Evolutionary conservation across 2,797 vertebrate species (phyloP), one percentile per base, ranked within the genome.

Genomic region (Dallia pectoralis): DNA sequence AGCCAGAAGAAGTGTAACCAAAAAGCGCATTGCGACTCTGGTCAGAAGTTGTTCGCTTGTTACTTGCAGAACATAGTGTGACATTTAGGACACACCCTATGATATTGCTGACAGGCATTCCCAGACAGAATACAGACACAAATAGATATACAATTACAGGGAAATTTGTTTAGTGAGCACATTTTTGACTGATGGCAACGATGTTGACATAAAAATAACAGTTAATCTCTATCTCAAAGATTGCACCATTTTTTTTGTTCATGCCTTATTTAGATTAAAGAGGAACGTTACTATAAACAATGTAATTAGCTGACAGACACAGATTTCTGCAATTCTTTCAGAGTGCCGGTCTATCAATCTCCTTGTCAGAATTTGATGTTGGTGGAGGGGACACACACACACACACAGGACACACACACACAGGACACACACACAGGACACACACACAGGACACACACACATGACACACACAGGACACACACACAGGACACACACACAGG

Each of bases 321-420:
- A 88, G 78, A 83, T 90, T 91, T 89, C 82, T 87, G 84, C 80
- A 89, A 90, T 92, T 89, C 87, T 88, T 89, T 88, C 88, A 86
- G 82, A 85, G 82, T 77, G 82, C 83, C 77, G 83, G 63, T 88
- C 87, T 81, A 92, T 92, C 91, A 91, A 89, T 92, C 80, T 80
- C 84, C 80, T 78, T 89, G 91, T 89, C 92, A 91, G 80, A 86
- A 86, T 72, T 90, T 85, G 74, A 87, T 91, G 83, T 87, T 11
- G 14, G 40, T 11, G 40, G 11, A 36, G 36, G 40, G 14, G 12
- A 44, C 9, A 44, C 9, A 44, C 71, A 6, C 78, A 83, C 84
- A 85, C 84, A 84, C 85, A 89, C 85, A 85, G 82, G 84, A 85
- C 84, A 84, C 85, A 89, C 85, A 85, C 88, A 90, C 49, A 2